These are phyloP conservation scores for Diogma glabrata DNA, from an alignment of 2,888 invertebrate species.

Conservation along the genomic window DNA sequence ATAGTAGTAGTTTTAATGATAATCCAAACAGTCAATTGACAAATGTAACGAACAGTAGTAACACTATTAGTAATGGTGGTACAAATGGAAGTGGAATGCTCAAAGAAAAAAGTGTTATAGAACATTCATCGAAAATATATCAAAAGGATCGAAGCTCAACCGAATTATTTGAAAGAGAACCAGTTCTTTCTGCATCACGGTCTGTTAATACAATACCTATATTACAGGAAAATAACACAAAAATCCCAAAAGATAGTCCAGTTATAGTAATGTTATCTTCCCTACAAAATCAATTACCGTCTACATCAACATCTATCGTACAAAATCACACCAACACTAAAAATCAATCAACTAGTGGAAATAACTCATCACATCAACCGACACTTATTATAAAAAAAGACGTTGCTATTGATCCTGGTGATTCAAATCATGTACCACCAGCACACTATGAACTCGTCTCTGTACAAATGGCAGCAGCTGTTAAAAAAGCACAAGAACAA, in stretches of 20 bases:
- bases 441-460: constrained; percentile 15
- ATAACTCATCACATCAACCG: constrained; percentile 3
- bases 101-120: background rate
- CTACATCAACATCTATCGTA: constrained; percentile 14
- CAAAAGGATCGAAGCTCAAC: background rate
- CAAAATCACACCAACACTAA: constrained; percentile 10
- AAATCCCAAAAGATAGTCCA: constrained; percentile 33
- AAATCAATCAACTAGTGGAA: constrained; percentile 13
- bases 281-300: constrained; percentile 17
- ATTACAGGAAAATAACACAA: background rate
- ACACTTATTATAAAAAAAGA: constrained; percentile 30
- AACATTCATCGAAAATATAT: background rate
- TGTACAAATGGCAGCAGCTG: constrained; percentile 16
- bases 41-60: no score
- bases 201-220: background rate
- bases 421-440: constrained; percentile 9
- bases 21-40: background rate
- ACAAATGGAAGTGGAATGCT: no score
- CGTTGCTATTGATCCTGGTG: constrained; percentile 35
- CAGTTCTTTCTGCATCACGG: background rate
- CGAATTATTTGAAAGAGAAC: background rate
- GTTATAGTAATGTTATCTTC: constrained; percentile 31
- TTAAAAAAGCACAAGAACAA: constrained; percentile 17
- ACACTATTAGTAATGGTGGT: no score
- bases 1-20: background rate